phyloP scores from a whole-genome alignment of 2,888 invertebrate genomes.

The Crioceris asparagi region DNA sequence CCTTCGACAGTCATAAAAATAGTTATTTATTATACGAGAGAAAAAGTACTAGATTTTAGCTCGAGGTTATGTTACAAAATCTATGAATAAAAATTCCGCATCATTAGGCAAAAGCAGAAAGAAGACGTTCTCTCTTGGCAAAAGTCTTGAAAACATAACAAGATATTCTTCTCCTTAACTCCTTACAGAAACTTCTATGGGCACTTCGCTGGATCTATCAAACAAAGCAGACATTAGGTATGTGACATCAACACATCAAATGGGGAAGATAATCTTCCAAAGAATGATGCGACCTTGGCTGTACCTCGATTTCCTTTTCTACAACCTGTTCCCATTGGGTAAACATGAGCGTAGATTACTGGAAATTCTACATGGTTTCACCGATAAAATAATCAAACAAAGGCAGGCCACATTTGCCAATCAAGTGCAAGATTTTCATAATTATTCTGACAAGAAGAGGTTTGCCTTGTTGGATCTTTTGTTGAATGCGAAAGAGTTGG shows the following conservation, averaged over 20 bases:
- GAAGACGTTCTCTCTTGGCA: no score
- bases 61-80: no score
- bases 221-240: conserved; percentile 19
- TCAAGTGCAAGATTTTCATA: conserved; percentile 32
- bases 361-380: conserved; percentile 23
- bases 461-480: conserved; percentile 26
- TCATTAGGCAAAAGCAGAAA: no score
- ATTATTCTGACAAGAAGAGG: conserved; percentile 34
- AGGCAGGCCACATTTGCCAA: conserved; percentile 15
- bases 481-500: conserved; percentile 19
- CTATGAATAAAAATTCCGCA: no score
- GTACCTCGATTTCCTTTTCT: conserved; percentile 15
- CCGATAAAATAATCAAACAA: conserved; percentile 22
- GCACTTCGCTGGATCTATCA: conserved; percentile 17
- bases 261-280: conserved; percentile 20
- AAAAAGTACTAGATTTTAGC: no score
- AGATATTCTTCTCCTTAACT: no score
- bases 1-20: no score
- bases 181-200: conserved; percentile 26
- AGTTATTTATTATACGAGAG: no score
- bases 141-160: no score
- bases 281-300: conserved; percentile 24
- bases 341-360: conserved; percentile 15
- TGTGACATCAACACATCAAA: conserved; percentile 18
- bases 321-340: conserved; percentile 10